Evolutionary conservation across 1,140 invertebrate genomes (phyloP).

Genomic region (Scaptomyza montana): DNA sequence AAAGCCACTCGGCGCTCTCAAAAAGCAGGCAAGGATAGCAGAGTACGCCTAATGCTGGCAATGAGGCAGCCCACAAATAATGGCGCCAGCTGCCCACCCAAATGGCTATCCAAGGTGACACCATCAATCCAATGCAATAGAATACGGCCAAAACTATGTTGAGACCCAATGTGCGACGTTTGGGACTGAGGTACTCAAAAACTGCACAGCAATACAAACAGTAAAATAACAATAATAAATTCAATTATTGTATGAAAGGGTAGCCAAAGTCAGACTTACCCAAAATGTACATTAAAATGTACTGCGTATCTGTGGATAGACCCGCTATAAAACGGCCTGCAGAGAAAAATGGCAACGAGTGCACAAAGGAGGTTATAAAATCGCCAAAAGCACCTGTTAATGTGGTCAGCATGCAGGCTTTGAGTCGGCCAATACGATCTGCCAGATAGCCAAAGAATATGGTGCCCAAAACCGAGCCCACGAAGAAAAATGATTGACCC

Average conservation of each 20-base stretch:
- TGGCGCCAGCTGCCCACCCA: slow-evolving; percentile 85
- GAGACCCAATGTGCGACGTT: slow-evolving; percentile 85
- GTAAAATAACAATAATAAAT: too few species aligned
- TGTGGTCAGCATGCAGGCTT: slow-evolving; percentile 85
- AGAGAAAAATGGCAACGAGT: slow-evolving; percentile 83
- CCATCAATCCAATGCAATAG: slow-evolving; percentile 85
- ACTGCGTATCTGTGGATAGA: slow-evolving; percentile 86
- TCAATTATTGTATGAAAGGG: too few species aligned
- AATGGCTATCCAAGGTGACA: slow-evolving; percentile 86
- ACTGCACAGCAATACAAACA: slow-evolving; percentile 71
- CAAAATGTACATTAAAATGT: slow-evolving; percentile 87
- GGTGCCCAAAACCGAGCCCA: slow-evolving; percentile 86
- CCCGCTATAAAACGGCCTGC: slow-evolving; percentile 85
- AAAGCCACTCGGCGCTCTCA: slow-evolving; percentile 87
- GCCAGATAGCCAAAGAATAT: slow-evolving; percentile 85
- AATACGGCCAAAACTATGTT: slow-evolving; percentile 86
- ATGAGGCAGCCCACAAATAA: slow-evolving; percentile 84
- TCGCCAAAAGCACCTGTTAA: slow-evolving; percentile 85
- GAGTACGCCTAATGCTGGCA: slow-evolving; percentile 84
- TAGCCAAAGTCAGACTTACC: slow-evolving; percentile 72
- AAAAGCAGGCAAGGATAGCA: slow-evolving; percentile 85
- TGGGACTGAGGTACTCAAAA: slow-evolving; percentile 86
- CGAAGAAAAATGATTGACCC: slow-evolving; percentile 86
- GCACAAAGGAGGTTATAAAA: slow-evolving; percentile 84
- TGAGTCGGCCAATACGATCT: slow-evolving; percentile 86